These are phyloP conservation scores for Lycaon pictus DNA, from an alignment of 2,113 vertebrate species.

Conservation along the genomic window DNA sequence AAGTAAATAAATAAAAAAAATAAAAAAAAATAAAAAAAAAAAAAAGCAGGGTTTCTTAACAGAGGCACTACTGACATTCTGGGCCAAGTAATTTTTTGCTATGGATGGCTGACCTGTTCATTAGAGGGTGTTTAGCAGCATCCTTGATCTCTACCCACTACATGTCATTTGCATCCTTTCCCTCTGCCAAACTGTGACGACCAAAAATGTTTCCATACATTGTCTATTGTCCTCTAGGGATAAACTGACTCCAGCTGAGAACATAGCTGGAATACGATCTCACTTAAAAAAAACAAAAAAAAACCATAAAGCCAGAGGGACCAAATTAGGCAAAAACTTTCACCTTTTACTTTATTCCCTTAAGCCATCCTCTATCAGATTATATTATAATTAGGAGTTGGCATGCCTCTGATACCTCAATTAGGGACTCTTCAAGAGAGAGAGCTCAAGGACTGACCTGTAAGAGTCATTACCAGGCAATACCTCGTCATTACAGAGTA, in stretches of 20 bases:
- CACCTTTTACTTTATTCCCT: not conserved
- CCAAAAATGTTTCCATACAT: not conserved
- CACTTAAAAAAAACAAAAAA: constrained; percentile 4
- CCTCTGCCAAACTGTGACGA: not conserved
- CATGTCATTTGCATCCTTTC: not conserved
- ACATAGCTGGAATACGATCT: not conserved
- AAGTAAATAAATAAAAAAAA: too few species aligned
- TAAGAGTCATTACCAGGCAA: not conserved
- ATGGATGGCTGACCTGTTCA: too few species aligned
- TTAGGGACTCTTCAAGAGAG: not conserved
- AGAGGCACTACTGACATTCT: not conserved
- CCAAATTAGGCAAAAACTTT: not conserved
- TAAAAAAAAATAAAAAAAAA: too few species aligned
- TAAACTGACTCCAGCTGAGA: not conserved
- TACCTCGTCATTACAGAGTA: not conserved
- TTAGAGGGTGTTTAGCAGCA: not conserved
- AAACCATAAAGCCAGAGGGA: not conserved
- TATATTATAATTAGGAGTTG: not conserved
- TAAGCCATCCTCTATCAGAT: not conserved
- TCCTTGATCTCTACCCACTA: not conserved
- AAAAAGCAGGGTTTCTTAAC: not conserved
- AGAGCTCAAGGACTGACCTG: not conserved
- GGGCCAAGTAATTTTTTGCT: too few species aligned
- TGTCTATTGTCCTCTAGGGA: not conserved
- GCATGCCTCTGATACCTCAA: not conserved